Percentiles rank a stretch among this genome's conserved stretches.
phyloP scores from a whole-genome alignment of 2,113 vertebrate species.

The Gobio gobio region DNA sequence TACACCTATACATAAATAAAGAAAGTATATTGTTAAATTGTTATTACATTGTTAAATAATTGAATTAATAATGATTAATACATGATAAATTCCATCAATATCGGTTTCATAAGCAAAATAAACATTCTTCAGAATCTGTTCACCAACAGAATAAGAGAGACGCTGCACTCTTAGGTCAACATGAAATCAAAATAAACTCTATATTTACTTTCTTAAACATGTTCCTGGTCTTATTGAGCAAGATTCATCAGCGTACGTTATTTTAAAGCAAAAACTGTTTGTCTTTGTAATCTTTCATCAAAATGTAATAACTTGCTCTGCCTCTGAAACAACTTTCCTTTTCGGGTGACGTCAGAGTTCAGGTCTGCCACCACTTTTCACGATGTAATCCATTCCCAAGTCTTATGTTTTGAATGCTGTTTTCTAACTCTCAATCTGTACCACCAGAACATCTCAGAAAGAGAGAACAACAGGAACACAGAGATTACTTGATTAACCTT shows the following conservation, averaged over 20 bases:
- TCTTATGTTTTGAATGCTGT: background rate
- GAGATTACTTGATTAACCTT: constrained; percentile 6
- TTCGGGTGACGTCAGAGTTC: constrained; percentile 4
- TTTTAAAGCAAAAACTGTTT: background rate
- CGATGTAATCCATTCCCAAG: background rate
- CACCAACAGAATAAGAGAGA: background rate
- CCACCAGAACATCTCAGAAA: background rate
- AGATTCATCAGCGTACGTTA: background rate
- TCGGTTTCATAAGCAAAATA: background rate
- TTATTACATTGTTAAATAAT: background rate
- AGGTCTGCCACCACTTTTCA: background rate
- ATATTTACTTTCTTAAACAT: background rate
- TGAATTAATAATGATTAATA: background rate
- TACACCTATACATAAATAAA: background rate
- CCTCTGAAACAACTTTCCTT: constrained; percentile 13
- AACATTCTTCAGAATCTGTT: background rate
- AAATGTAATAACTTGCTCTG: constrained; percentile 14
- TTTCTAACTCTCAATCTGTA: background rate
- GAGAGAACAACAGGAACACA: background rate
- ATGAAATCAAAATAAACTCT: background rate
- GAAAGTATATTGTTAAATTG: too few relatives aligned
- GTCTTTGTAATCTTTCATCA: constrained; percentile 5
- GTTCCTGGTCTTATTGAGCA: background rate
- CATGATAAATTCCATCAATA: background rate
- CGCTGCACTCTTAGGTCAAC: background rate